phyloP scores from a whole-genome alignment of 2,113 vertebrate genomes.

The Potamarius usumacintae region DNA sequence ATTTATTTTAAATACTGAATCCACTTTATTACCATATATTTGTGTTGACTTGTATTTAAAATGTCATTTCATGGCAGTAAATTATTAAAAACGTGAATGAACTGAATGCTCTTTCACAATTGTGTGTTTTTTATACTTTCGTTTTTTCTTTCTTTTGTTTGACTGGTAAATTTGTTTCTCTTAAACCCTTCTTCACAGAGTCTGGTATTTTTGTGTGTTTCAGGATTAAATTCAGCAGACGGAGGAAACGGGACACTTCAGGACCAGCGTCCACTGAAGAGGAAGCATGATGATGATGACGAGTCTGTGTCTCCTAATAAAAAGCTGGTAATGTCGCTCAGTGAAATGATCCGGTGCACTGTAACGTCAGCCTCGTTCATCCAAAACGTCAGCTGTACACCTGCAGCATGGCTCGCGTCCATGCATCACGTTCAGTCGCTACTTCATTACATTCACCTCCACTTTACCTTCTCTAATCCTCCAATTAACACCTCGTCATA shows the following conservation, averaged over 20 bases:
- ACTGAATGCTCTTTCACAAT: background rate
- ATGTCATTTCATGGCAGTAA: background rate
- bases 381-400: background rate
- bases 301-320: constrained; percentile 44
- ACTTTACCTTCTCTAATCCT: background rate
- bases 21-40: background rate
- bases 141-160: background rate
- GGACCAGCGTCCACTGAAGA: constrained; percentile 46
- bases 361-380: background rate
- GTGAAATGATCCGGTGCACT: background rate
- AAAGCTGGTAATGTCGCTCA: constrained; percentile 57
- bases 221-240: background rate
- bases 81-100: background rate
- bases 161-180: background rate
- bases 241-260: background rate
- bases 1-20: background rate
- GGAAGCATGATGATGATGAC: constrained; percentile 47
- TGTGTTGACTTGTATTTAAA: background rate
- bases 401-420: background rate
- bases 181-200: background rate
- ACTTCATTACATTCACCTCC: background rate
- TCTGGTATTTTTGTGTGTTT: background rate
- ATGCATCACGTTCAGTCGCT: too few species aligned
- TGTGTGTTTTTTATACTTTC: background rate
- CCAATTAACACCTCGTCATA: background rate